Conservation (phyloP, 1,140 invertebrate species). For the Plutomurus gul region DNA sequence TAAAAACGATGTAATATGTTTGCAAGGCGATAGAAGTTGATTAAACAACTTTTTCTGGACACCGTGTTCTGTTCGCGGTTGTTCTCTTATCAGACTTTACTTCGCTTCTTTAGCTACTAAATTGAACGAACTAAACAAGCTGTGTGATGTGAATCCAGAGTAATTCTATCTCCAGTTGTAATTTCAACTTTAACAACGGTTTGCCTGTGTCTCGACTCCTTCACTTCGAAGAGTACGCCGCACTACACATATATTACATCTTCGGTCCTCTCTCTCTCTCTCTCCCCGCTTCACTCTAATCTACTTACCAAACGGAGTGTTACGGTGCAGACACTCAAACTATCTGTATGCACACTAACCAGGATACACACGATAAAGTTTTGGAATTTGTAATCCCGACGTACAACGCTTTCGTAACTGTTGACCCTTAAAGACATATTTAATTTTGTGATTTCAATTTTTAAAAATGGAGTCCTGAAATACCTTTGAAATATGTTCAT, state of each 20-base stretch:
- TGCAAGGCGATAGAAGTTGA: slow-evolving; percentile 21
- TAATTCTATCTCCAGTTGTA: slow-evolving; percentile 20
- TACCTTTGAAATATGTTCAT: too few species aligned
- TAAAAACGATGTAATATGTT: slow-evolving; percentile 20
- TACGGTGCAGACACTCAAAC: too few species aligned
- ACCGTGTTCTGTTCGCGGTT: not conserved
- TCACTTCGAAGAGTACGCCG: not conserved
- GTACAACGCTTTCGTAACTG: too few species aligned
- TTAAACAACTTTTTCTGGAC: slow-evolving; percentile 27
- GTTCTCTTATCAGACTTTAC: not conserved
- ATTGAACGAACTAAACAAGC: slow-evolving; percentile 27
- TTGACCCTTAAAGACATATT: too few species aligned
- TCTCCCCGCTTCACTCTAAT: too few species aligned
- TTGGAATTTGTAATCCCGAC: too few species aligned
- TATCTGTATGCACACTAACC: too few species aligned
- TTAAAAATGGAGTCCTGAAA: too few species aligned
- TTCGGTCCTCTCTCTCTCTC: not conserved
- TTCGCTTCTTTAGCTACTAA: slow-evolving; percentile 23
- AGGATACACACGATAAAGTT: too few species aligned
- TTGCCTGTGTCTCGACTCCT: not conserved
- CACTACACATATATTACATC: not conserved
- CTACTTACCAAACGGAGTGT: too few species aligned
- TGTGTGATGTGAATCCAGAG: slow-evolving; percentile 22
- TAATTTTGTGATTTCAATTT: too few species aligned
- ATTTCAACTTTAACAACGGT: slow-evolving; percentile 25